phyloP scores from a whole-genome alignment of 2,113 vertebrate species.

The Cyanoderma ruficeps region DNA sequence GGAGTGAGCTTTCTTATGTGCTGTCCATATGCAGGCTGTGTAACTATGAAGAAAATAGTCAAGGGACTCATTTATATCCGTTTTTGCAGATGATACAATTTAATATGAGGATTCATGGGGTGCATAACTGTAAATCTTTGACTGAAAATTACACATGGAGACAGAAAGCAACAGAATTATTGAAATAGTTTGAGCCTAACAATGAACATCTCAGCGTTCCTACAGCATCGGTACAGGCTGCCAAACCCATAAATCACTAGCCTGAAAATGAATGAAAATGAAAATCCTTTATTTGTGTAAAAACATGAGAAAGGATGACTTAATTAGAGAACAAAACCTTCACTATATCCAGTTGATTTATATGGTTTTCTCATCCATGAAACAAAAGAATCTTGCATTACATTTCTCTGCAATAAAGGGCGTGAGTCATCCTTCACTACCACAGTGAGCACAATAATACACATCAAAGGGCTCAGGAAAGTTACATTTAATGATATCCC shows the following conservation, averaged over 20 bases:
- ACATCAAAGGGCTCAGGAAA: constrained; percentile 2
- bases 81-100: constrained; percentile 70
- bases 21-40: not conserved
- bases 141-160: constrained; percentile 63
- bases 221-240: constrained; percentile 14
- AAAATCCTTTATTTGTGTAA: constrained; percentile 53
- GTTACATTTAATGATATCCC: not conserved
- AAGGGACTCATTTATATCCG: constrained; percentile 44
- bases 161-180: constrained; percentile 51
- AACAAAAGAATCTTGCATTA: not conserved
- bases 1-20: not conserved
- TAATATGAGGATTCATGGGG: constrained; percentile 66
- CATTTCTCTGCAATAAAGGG: constrained; percentile 21
- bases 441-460: not conserved
- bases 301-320: constrained; percentile 59
- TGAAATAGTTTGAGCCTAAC: constrained; percentile 64
- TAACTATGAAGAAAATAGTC: not conserved
- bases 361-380: constrained; percentile 15
- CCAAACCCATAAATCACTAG: constrained; percentile 65
- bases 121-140: constrained; percentile 64
- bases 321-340: constrained; percentile 56
- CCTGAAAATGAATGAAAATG: not conserved
- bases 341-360: constrained; percentile 49
- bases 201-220: constrained; percentile 39
- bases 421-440: not conserved